These are phyloP conservation scores for Pissodes strobi DNA, from an alignment of 1,140 invertebrate species.

Conservation along the genomic window DNA sequence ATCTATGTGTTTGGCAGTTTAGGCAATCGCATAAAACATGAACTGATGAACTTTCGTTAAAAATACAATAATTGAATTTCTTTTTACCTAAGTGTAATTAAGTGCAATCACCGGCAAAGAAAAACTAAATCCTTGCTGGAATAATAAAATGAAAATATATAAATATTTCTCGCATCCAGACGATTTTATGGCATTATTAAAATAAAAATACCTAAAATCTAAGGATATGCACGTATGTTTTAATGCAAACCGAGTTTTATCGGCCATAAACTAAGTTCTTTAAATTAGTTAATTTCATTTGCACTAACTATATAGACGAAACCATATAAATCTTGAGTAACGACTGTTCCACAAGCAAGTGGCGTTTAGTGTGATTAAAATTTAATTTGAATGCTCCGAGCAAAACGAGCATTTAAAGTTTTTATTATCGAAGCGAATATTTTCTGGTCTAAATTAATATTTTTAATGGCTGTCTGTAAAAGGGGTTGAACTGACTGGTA, in stretches of 20 bases:
- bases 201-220: no score
- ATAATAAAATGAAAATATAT: no score
- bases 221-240: no score
- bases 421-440: conserved; percentile 8
- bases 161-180: no score
- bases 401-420: conserved; percentile 11
- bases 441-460: conserved; percentile 11
- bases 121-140: no score
- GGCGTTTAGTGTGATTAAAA: conserved; percentile 23
- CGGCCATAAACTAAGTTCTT: conserved; percentile 4
- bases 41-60: no score
- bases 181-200: no score
- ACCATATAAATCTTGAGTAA: conserved; percentile 18
- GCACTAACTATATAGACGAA: conserved; percentile 18
- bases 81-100: no score
- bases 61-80: no score
- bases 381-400: conserved; percentile 18
- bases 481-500: conserved; percentile 2
- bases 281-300: conserved; percentile 20
- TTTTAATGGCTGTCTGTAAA: conserved; percentile 5
- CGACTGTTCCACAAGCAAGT: conserved; percentile 17
- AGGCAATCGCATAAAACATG: no score
- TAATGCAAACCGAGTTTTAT: background rate
- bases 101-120: no score
- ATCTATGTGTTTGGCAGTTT: no score